These are phyloP conservation scores for Gallinago stenura DNA, from an alignment of 2,797 vertebrate genomes.

Conservation along the genomic window DNA sequence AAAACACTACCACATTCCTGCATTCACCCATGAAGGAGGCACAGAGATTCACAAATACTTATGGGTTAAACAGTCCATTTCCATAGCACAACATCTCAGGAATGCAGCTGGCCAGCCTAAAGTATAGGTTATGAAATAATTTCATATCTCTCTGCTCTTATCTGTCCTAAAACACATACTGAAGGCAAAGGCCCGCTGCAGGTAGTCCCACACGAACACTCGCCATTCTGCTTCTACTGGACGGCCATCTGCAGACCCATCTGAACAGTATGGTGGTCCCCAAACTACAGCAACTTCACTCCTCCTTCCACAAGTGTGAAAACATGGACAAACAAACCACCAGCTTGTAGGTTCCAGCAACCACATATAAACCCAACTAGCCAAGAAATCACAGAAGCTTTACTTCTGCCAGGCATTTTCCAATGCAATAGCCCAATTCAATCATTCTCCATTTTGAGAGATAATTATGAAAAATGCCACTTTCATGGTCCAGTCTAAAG, in stretches of 20 bases:
- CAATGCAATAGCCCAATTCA: not conserved
- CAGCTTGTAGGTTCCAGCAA: not conserved
- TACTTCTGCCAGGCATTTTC: not conserved
- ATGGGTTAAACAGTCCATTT: rapidly evolving
- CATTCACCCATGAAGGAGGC: not conserved
- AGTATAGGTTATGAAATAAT: not conserved
- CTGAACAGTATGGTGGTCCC: not conserved
- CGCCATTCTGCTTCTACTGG: not conserved
- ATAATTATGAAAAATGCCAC: not conserved
- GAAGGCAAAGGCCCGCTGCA: not conserved
- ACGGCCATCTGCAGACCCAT: not conserved
- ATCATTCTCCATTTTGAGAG: not conserved
- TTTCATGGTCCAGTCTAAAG: not conserved
- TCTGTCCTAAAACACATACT: not conserved
- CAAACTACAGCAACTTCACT: not conserved
- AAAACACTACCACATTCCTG: not conserved
- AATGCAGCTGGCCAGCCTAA: not conserved
- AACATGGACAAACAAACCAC: not conserved
- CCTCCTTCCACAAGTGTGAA: not conserved
- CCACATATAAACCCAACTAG: not conserved
- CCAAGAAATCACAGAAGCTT: not conserved
- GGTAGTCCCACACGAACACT: not conserved
- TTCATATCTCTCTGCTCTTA: not conserved
- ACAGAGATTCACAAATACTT: not conserved
- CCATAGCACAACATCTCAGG: not conserved